Evolutionary conservation across 2,113 vertebrate genomes (phyloP).

Genomic region (Telmatochromis brachygnathus): DNA sequence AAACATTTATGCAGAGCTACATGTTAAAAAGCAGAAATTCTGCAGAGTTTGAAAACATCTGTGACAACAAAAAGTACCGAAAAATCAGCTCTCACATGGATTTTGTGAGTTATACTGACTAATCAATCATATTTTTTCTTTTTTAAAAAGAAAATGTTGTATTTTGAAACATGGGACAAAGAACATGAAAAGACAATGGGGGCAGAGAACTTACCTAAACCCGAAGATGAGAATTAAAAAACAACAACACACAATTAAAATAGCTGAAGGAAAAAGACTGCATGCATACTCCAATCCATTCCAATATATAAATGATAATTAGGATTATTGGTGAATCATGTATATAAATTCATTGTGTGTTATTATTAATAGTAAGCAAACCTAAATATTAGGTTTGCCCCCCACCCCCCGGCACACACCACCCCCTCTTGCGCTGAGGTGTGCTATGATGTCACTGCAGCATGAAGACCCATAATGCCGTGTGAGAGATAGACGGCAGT

Average conservation of each 20-base stretch:
- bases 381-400: not conserved
- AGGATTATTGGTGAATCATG: not conserved
- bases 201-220: not conserved
- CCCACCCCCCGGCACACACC: not conserved
- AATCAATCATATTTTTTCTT: not conserved
- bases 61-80: not conserved
- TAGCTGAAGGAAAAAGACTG: not conserved
- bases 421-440: not conserved
- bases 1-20: not conserved
- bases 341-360: not conserved
- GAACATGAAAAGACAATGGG: not conserved
- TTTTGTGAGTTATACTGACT: not conserved
- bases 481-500: conserved; percentile 14
- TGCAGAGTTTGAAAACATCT: not conserved
- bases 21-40: not conserved
- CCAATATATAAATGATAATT: not conserved
- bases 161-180: not conserved
- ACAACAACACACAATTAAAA: not conserved
- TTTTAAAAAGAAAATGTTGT: not conserved
- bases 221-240: not conserved
- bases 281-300: not conserved
- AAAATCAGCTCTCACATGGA: not conserved
- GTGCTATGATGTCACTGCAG: conserved; percentile 6
- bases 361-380: not conserved
- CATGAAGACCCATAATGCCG: not conserved